Base-by-base conservation (phyloP, 1,140 invertebrate genomes). In the Drosophila quadrilineata region DNA sequence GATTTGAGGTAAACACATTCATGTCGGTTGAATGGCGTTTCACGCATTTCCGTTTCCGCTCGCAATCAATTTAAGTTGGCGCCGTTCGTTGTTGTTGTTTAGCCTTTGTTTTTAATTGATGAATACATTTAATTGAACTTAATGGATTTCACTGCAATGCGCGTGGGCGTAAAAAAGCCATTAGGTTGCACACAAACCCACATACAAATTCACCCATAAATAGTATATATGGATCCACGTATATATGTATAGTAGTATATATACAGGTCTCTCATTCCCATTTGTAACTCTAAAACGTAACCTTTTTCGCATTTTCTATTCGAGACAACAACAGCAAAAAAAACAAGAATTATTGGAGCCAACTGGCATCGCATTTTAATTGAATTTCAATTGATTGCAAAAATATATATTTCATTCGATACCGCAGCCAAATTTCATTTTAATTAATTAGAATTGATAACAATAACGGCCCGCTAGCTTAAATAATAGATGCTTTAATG, bases 301-400 rank as follows among this genome's bases (percentile, higher is more conserved):
- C 56, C 52, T 75, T 50, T 66, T 54, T 36, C 9, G 36, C 19
- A 21, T 5, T 43, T 43, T 31, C n/a, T 33, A 12, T 38, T 52
- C 14, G 48, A 8, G 3, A 41, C 35, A 6, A n/a, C 22, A 40
- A 28, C 35, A 35, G n/a, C 14, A 38, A 28, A 8, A 10, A n/a
- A n/a, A 24, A 41, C 60, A 59, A 31, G 40, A 56, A 50, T 70
- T 70, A 53, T 45, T 60, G 12, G 43, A 24, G 28, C 60, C 66
- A 79, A 57, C 41, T 70, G 77, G 73, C 53, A 71, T 70, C 60
- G 73, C 33, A 71, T 79, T 85, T 85, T 85, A 85, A 85, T 85
- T 85, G 79, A 85, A 85, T 85, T 85, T 85, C 75, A 85, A 85
- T 85, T 85, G 74, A 85, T 85, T 85, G 79, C 79, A 71, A 85